Evolutionary conservation across 2,888 invertebrate genomes (phyloP), one percentile per base, ranked within the genome.

Genomic region (Cecidostiba fungosa): DNA sequence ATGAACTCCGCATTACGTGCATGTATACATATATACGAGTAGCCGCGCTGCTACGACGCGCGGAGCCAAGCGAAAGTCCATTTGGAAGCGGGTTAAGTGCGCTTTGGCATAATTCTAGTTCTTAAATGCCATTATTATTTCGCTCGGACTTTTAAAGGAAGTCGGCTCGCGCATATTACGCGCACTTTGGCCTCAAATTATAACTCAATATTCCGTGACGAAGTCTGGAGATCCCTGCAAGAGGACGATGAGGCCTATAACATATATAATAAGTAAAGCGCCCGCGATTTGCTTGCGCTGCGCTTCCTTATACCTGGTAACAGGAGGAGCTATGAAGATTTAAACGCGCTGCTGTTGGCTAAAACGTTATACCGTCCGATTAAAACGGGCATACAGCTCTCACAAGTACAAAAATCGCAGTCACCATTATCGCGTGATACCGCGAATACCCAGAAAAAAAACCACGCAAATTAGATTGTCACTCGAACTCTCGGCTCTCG

Each of bases 21-120:
- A 69, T 23, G 19, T n/a, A 26, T 32, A 36, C 36, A 14, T 76
- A 78, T 81, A 79, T 74, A 78, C 79, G 43, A 8, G 72, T 8
- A 39, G 23, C 16, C 8, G 5, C 50, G 50, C 3, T 85, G 83
- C 79, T 83, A 80, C 69, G 88, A 36, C 19, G 54, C 81, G 84
- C 76, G 32, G 72, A 77, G 86, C 77, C 85, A 82, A 88, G 89
- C 89, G 89, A 91, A 91, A 91, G 90, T 91, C 90, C 89, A 89
- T 90, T 89, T 89, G 84, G 88, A 91, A 91, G 90, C 90, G 89
- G 90, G 91, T 91, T 91, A 91, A 91, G 90, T 89, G 89, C 89
- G 89, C 89, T 89, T 88, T 88, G 88, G 89, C n/a, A 89, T 90
- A 90, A 91, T 91, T 89, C 89, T 88, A 88, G 88, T 88, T 88